phyloP scores from a whole-genome alignment of 2,113 vertebrate species.

The Sceloporus undulatus region DNA sequence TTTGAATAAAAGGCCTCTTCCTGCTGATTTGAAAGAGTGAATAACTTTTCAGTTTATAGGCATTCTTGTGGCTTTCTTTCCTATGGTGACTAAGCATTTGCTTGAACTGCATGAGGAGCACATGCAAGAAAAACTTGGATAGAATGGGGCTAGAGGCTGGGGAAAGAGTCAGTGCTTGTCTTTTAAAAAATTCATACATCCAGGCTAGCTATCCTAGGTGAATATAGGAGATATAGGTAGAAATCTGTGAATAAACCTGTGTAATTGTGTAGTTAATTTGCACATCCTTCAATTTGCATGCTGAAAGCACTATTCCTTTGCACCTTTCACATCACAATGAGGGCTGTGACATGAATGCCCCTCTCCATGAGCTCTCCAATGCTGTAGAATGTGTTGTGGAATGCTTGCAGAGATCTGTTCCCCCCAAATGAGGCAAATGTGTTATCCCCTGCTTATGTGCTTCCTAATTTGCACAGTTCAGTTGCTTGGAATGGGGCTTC shows the following conservation, averaged over 20 bases:
- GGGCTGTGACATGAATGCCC: neutral
- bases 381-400: neutral
- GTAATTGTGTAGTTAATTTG: neutral
- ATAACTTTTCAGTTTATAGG: neutral
- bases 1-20: constrained; percentile 37
- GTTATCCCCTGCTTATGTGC: neutral
- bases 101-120: constrained; percentile 29
- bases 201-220: constrained; percentile 25
- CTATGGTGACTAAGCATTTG: constrained; percentile 36
- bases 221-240: neutral
- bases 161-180: neutral
- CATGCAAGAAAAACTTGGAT: constrained; percentile 6
- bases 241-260: constrained; percentile 9
- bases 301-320: neutral
- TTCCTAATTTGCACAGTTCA: constrained; percentile 48
- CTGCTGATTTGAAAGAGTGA: constrained; percentile 6
- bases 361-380: neutral
- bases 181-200: neutral
- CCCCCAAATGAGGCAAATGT: neutral
- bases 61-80: constrained; percentile 4
- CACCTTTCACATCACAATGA: neutral
- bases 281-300: constrained; percentile 18
- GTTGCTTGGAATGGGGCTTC: constrained; percentile 38
- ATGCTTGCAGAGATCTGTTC: neutral
- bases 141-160: neutral